Evolutionary conservation across 2,888 invertebrate genomes (phyloP).

Genomic region (Megaustenia siamemsis): DNA sequence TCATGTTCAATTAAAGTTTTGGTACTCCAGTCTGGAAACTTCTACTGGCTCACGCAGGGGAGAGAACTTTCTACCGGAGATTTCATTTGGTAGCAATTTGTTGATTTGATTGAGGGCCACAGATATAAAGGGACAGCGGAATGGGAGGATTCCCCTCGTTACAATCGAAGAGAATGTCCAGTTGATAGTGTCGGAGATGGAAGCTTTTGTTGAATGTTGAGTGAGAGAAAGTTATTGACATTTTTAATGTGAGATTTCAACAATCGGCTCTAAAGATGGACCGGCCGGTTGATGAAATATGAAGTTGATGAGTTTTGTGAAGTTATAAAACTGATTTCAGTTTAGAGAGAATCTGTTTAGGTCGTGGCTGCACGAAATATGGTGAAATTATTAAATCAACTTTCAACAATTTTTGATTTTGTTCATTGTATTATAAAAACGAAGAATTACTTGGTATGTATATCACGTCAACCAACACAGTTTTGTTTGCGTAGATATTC

Average conservation of each 20-base stretch:
- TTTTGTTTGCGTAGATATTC: too few relatives aligned
- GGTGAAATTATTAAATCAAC: too few relatives aligned
- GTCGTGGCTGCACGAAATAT: neutral
- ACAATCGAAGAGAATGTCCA: constrained; percentile 2
- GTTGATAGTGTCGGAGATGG: neutral
- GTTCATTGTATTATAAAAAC: too few relatives aligned
- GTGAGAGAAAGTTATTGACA: neutral
- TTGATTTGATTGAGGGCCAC: neutral
- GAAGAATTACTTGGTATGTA: too few relatives aligned
- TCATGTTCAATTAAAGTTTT: neutral
- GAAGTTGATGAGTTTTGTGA: constrained; percentile 1
- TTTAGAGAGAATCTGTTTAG: neutral
- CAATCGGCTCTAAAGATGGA: too few relatives aligned
- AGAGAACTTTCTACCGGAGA: neutral
- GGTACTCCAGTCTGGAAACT: neutral
- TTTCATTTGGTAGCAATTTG: constrained; percentile 5
- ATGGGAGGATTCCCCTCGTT: neutral
- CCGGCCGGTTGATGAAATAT: neutral
- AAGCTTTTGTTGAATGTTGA: neutral
- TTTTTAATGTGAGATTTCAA: neutral
- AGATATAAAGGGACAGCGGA: neutral
- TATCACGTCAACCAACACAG: too few relatives aligned
- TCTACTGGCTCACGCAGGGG: neutral
- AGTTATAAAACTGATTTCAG: neutral
- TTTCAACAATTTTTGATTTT: too few relatives aligned